These are phyloP conservation scores for Trididemnum nubilum DNA, from an alignment of 23 tunicate species.

Conservation along the genomic window DNA sequence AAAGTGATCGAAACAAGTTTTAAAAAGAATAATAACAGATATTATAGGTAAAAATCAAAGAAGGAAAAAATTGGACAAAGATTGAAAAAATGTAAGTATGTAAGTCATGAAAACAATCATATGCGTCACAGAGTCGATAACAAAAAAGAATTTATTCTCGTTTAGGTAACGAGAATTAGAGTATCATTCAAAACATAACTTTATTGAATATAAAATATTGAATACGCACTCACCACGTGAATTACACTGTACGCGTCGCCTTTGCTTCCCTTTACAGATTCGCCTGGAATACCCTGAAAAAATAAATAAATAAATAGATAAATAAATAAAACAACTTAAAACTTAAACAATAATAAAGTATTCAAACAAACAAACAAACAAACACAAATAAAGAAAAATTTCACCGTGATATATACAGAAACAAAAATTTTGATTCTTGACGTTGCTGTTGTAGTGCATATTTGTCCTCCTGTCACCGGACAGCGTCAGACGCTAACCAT, in stretches of 20 bases:
- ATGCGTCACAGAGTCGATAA: no score
- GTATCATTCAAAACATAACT: not conserved
- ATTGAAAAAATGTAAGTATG: no score
- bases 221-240: constrained; percentile 80
- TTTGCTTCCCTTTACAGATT: constrained; percentile 69
- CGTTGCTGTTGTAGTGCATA: no score
- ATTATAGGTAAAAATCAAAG: no score
- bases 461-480: no score
- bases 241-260: constrained; percentile 84
- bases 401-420: not conserved
- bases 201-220: not conserved
- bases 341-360: not conserved
- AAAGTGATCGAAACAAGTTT: not conserved
- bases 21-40: no score
- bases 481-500: no score
- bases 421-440: not conserved
- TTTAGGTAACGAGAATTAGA: no score
- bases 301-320: not conserved
- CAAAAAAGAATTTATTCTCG: no score
- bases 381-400: no score
- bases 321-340: not conserved
- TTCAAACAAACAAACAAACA: not conserved
- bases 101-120: no score
- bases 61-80: no score
- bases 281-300: constrained; percentile 70